Evolutionary conservation across 2,888 invertebrate species (phyloP), one percentile per base, ranked within the genome.

Genomic region (Drosophila siamana): DNA sequence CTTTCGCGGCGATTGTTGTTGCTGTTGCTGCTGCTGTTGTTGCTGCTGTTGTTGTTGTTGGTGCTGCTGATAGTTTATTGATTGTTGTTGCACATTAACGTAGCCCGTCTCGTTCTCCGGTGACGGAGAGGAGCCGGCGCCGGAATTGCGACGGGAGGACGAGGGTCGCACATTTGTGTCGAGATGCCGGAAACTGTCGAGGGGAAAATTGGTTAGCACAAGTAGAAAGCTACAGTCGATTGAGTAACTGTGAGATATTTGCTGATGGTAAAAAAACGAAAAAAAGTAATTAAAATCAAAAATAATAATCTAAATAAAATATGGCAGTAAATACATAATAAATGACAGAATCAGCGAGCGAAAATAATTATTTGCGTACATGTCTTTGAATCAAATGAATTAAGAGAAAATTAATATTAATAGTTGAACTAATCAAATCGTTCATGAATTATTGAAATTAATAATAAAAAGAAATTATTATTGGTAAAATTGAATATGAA

Each of bases 81-180:
- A 50, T 4, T 48, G 70, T 15, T 69, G 74, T 1, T 74, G 82
- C 52, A 88, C 86, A 63, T 85, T 88, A 15, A 84, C 71, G 61
- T 93, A 94, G 15, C 86, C 74, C 56, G 72, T 64, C 66, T 90
- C 86, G 68, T 90, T 91, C 52, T 92, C 92, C 1, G 91, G 91
- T 2, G 96, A 96, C 24, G 96, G 95, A 2, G 95, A 95, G 4
- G 91, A 91, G 30, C 95, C 95, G 66, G 95, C 94, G 60, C 93
- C 93, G 62, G 94, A 94, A 67, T 94, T 94, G 9, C 95, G 94
- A 15, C 93, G 93, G 71, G 93, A 92, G 15, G 93, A 89, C 89
- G 96, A 95, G 80, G 97, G 93, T 0, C 96, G 94, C 30, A 97
- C 96, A 94, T 96, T 96, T 15, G 97, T 96, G 91, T 97, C 97